A percentile compares a stretch with the other conserved stretches of the same genome.
Evolutionary conservation across 2,113 vertebrate genomes (phyloP).

Genomic region (Eira barbara): DNA sequence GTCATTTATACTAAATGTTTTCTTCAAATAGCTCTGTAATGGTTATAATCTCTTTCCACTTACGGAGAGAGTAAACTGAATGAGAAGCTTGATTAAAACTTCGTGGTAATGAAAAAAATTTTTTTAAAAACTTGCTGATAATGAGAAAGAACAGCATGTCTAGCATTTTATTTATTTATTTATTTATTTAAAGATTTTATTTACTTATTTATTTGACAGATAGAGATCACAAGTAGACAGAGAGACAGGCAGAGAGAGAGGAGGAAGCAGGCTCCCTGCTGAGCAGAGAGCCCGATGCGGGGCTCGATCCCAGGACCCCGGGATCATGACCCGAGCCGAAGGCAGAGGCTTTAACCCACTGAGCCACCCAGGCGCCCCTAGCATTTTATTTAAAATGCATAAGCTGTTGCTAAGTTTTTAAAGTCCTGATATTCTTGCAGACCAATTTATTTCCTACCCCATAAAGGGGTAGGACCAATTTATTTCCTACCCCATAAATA

Average conservation of each 20-base stretch:
- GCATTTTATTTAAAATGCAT: neutral
- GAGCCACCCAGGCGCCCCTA: neutral
- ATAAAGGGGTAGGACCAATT: neutral
- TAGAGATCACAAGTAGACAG: too few relatives aligned
- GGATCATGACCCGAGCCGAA: too few relatives aligned
- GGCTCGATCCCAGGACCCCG: too few relatives aligned
- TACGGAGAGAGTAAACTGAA: neutral
- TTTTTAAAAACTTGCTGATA: neutral
- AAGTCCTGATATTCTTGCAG: neutral
- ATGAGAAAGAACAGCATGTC: neutral
- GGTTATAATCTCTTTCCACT: neutral
- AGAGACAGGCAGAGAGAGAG: too few relatives aligned
- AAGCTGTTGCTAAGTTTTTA: neutral
- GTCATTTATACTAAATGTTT: neutral
- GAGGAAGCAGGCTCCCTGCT: too few relatives aligned
- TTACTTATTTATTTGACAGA: too few relatives aligned
- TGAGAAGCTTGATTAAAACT: neutral
- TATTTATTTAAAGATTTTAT: neutral
- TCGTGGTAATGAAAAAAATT: neutral
- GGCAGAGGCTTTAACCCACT: too few relatives aligned
- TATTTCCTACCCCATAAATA: neutral
- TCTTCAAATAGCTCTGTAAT: neutral
- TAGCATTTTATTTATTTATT: constrained; percentile 12
- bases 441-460: neutral
- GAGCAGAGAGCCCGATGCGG: too few relatives aligned